Conservation (phyloP, 2,113 vertebrate species). For the Climacteris rufus region DNA sequence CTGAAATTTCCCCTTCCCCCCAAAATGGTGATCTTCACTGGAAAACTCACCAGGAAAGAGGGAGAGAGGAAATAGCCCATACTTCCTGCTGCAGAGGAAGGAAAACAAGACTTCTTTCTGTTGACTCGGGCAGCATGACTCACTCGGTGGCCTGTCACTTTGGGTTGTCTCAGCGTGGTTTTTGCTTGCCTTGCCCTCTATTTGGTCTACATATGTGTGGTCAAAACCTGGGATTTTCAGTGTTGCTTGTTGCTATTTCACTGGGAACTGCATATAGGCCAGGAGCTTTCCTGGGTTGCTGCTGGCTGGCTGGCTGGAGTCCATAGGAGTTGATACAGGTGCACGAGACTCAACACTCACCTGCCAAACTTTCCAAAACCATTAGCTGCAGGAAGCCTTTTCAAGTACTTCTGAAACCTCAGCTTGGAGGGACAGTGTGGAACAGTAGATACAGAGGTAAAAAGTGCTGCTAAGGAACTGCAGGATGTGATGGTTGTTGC, state of each 20-base stretch:
- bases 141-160: not conserved
- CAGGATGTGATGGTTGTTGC: not conserved
- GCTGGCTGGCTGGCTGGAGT: not conserved
- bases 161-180: not conserved
- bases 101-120: not conserved
- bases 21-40: not conserved
- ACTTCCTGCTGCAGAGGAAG: not conserved
- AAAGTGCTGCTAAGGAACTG: not conserved
- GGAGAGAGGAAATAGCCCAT: not conserved
- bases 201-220: not conserved
- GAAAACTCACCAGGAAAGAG: not conserved
- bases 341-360: not conserved
- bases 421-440: not conserved
- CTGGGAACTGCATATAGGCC: not conserved
- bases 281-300: not conserved
- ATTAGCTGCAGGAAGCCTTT: not conserved
- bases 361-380: not conserved
- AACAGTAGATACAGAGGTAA: not conserved
- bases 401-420: not conserved
- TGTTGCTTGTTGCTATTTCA: not conserved
- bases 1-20: not conserved
- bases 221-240: constrained; percentile 3
- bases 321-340: not conserved
- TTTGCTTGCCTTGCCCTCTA: not conserved
- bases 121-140: not conserved